phyloP scores from a whole-genome alignment of 2,113 vertebrate species.

The Corydoras sp. region DNA sequence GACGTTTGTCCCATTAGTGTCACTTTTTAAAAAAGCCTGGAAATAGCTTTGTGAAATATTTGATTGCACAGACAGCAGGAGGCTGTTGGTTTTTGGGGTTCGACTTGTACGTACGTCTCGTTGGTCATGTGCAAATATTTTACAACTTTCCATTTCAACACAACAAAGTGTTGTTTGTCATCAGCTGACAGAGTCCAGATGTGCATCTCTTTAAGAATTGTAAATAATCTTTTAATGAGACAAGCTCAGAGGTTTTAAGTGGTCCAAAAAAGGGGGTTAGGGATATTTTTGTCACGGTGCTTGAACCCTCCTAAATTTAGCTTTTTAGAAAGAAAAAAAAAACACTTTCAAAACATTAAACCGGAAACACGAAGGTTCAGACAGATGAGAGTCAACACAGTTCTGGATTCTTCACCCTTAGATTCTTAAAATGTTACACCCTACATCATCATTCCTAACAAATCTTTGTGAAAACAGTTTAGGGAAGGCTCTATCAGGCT shows the following conservation, averaged over 20 bases:
- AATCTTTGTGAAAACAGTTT: no score
- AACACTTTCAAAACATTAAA: no score
- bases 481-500: no score
- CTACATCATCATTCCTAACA: no score
- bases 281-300: slow-evolving; percentile 48
- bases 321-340: slow-evolving; percentile 14
- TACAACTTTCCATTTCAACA: slow-evolving; percentile 54
- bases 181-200: slow-evolving; percentile 61
- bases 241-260: slow-evolving; percentile 26
- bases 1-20: neutral
- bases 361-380: no score
- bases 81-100: neutral
- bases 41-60: neutral
- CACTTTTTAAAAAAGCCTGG: neutral
- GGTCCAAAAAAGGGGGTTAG: slow-evolving; percentile 30
- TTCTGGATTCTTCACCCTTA: no score
- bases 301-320: slow-evolving; percentile 70
- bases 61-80: neutral
- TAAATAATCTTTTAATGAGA: slow-evolving; percentile 68
- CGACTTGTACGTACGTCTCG: neutral
- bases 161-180: slow-evolving; percentile 28
- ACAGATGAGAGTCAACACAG: no score
- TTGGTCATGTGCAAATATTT: slow-evolving; percentile 37
- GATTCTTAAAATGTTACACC: no score
- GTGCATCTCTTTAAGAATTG: slow-evolving; percentile 41